Percentiles rank a stretch among this genome's conserved stretches.
Conservation (phyloP, 2,888 invertebrate genomes). For the Chrysina gloriosa region DNA sequence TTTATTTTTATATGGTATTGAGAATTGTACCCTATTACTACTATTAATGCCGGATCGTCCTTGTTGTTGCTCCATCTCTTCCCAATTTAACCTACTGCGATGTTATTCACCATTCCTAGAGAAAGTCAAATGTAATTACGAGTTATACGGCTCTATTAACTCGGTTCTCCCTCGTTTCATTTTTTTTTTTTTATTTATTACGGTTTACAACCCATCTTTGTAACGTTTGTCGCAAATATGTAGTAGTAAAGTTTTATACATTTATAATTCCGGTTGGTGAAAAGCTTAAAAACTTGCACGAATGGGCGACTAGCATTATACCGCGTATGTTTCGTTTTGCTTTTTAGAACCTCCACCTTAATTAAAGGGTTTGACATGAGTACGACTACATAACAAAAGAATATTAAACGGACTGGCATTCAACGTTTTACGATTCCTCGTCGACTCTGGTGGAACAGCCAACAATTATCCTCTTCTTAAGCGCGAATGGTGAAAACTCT, state of each 20-base stretch:
- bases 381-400: slow-evolving; percentile 14
- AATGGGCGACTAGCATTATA: not conserved
- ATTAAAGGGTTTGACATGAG: slow-evolving; percentile 19
- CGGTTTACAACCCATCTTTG: not conserved
- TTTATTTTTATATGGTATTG: no score
- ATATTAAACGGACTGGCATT: slow-evolving; percentile 18
- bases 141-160: not conserved
- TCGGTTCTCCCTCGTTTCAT: not conserved
- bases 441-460: not conserved
- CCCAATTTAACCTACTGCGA: no score
- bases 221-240: not conserved
- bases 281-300: not conserved
- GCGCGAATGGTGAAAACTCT: not conserved
- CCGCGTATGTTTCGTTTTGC: not conserved
- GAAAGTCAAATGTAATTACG: no score
- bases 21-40: no score
- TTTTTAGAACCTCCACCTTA: slow-evolving; percentile 5
- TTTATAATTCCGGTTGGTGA: not conserved
- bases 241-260: not conserved
- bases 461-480: not conserved
- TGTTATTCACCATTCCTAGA: no score
- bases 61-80: no score
- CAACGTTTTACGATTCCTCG: slow-evolving; percentile 24
- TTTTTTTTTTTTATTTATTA: not conserved
- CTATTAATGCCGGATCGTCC: no score